phyloP scores from a whole-genome alignment of 2,888 invertebrate species.

The Tenodera sinensis region DNA sequence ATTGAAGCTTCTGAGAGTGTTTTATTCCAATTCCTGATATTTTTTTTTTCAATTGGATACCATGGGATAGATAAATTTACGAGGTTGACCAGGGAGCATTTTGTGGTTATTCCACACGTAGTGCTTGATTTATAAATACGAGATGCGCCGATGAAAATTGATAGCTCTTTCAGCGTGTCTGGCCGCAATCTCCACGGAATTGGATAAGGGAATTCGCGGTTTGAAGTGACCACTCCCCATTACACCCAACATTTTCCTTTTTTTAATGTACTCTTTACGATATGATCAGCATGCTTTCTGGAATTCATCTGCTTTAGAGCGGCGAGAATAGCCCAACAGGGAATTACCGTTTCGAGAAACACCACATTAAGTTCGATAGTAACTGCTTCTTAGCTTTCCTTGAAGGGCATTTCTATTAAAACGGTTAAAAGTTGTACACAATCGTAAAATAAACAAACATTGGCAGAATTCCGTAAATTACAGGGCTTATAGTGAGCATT shows the following conservation, averaged over 20 bases:
- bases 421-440: too few relatives aligned
- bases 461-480: too few relatives aligned
- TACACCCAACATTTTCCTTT: neutral
- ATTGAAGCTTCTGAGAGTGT: neutral
- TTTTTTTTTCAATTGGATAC: neutral
- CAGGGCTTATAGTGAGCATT: too few relatives aligned
- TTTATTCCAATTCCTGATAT: neutral
- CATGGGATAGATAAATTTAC: slow-evolving; percentile 3
- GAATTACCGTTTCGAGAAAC: neutral
- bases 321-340: neutral
- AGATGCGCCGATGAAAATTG: neutral
- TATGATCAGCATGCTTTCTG: neutral
- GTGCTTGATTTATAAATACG: slow-evolving; percentile 12
- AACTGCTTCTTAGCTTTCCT: too few relatives aligned
- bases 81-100: neutral
- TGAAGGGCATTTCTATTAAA: too few relatives aligned
- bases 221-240: neutral
- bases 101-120: neutral
- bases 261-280: neutral
- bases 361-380: neutral
- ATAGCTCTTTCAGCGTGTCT: slow-evolving; percentile 10
- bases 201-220: neutral
- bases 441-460: too few relatives aligned
- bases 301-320: neutral
- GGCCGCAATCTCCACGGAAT: neutral